Evolutionary conservation across 2,113 vertebrate genomes (phyloP).

Genomic region (Menidia beryllina): DNA sequence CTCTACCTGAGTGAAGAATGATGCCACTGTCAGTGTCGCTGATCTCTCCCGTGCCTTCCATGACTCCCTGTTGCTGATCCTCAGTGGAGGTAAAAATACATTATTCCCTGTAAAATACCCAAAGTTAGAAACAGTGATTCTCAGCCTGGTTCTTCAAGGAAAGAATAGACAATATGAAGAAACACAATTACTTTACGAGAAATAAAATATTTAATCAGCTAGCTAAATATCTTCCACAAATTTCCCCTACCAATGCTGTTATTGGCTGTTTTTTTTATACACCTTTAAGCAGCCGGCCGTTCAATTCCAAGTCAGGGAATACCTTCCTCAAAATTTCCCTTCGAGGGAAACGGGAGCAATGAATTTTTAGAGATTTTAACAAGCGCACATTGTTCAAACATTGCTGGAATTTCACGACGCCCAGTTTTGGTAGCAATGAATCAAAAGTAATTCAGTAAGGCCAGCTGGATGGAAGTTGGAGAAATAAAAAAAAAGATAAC

Average conservation of each 20-base stretch:
- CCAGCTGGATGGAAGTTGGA: background rate
- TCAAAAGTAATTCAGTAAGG: background rate
- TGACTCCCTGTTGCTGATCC: slow-evolving; percentile 57
- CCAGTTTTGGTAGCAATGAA: background rate
- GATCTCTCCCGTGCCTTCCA: slow-evolving; percentile 88
- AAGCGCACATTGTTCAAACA: background rate
- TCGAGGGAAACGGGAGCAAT: too few relatives aligned
- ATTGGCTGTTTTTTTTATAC: too few relatives aligned
- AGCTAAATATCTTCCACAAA: too few relatives aligned
- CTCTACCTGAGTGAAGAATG: slow-evolving; percentile 89
- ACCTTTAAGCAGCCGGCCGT: too few relatives aligned
- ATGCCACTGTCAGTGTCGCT: slow-evolving; percentile 90
- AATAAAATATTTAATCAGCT: background rate
- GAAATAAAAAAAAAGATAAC: background rate
- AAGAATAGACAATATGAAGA: background rate
- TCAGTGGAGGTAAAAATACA: slow-evolving; percentile 39
- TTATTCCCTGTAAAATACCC: slow-evolving; percentile 55
- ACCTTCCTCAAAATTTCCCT: too few relatives aligned
- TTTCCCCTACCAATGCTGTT: too few relatives aligned
- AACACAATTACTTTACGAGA: background rate
- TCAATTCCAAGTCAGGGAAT: too few relatives aligned
- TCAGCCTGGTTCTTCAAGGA: too few relatives aligned
- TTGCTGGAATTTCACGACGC: background rate
- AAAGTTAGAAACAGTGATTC: slow-evolving; percentile 6
- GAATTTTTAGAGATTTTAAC: background rate